A percentile compares a stretch with the other conserved stretches of the same genome.
phyloP scores from a whole-genome alignment of 2,888 invertebrate species.

The Hartigia nigra region DNA sequence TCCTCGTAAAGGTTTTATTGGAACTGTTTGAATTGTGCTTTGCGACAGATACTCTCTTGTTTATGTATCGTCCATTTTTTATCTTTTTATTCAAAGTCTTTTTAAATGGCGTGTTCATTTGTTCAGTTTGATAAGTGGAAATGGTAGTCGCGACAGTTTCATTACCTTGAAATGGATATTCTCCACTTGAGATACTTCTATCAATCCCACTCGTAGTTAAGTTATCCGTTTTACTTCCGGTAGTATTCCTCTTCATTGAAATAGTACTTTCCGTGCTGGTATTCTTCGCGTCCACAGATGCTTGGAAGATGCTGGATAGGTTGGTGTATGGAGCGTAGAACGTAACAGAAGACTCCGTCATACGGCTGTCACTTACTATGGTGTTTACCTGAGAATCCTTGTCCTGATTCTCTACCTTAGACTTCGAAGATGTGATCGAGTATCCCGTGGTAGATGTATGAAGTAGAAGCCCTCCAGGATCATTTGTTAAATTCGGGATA shows the following conservation, averaged over 20 bases:
- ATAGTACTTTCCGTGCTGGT: neutral
- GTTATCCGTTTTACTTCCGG: neutral
- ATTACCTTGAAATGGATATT: neutral
- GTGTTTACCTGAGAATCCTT: neutral
- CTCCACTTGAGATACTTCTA: neutral
- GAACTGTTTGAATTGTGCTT: slow-evolving; percentile 5
- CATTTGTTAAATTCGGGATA: neutral
- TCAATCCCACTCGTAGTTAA: neutral
- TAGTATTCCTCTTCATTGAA: neutral
- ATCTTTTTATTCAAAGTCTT: neutral
- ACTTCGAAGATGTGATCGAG: neutral
- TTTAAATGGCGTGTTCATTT: neutral
- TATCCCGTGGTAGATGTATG: neutral
- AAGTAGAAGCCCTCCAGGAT: neutral
- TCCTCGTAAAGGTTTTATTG: slow-evolving; percentile 14
- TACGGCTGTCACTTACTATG: neutral
- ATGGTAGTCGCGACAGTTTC: neutral
- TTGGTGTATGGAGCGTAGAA: slow-evolving; percentile 15
- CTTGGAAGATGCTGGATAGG: slow-evolving; percentile 19
- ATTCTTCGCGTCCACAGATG: slow-evolving; percentile 10
- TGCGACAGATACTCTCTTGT: neutral
- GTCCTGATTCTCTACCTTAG: neutral
- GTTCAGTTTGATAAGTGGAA: neutral
- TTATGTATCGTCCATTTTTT: neutral
- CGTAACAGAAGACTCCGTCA: neutral